Conservation (phyloP, 2,113 vertebrate genomes). For the Patagioenas fasciata region DNA sequence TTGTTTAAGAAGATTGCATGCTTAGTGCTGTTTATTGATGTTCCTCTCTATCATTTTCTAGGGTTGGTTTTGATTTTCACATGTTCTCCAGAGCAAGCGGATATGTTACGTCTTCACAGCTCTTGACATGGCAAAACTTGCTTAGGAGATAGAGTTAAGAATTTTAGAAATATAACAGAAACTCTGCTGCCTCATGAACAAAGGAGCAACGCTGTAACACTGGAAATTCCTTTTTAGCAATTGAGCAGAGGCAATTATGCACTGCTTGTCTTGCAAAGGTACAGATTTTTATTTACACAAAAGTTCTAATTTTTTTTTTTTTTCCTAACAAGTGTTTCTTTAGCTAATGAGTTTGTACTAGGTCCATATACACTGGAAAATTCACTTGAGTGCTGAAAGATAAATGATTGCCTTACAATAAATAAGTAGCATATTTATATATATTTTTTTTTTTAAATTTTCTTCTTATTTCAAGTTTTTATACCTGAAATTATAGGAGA, state of each 20-base stretch:
- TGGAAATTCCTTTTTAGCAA: neutral
- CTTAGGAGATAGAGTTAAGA: neutral
- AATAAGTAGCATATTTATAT: neutral
- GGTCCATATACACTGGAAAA: neutral
- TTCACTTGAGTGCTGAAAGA: neutral
- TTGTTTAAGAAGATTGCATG: constrained; percentile 44
- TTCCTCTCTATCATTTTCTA: neutral
- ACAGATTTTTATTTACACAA: neutral
- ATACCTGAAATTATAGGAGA: neutral
- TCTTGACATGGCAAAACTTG: neutral
- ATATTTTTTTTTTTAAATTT: too few relatives aligned
- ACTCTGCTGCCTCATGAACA: neutral
- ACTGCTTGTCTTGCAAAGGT: neutral
- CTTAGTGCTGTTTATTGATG: constrained; percentile 9
- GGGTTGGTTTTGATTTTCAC: neutral
- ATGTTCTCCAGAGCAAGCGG: neutral
- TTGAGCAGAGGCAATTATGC: neutral
- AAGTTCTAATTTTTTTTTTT: neutral
- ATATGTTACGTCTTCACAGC: neutral
- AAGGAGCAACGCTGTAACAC: neutral
- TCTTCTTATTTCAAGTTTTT: neutral
- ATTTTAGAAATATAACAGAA: neutral
- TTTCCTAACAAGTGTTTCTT: neutral
- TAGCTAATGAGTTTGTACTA: neutral
- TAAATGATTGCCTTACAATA: neutral